Conservation (phyloP, 1,140 invertebrate species). For the Drosophila oshimai region DNA sequence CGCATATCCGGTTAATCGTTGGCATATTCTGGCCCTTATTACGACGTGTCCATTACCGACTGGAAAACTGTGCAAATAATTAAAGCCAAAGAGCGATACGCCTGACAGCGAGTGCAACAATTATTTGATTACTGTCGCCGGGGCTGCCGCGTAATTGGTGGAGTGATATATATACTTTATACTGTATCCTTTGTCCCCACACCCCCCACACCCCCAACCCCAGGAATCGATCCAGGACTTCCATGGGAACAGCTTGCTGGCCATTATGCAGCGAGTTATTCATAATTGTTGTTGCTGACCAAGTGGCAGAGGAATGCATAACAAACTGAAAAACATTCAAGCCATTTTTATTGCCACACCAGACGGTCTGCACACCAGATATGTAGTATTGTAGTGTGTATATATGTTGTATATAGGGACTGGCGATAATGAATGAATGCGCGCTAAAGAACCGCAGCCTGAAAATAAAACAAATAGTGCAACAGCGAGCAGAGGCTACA, state of each 20-base stretch:
- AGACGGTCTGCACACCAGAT: constrained; percentile 36
- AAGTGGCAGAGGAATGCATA: constrained; percentile 76
- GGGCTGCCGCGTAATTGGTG: constrained; percentile 57
- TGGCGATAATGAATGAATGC: constrained; percentile 74
- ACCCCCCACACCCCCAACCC: constrained; percentile 1
- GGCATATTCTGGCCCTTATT: constrained; percentile 24
- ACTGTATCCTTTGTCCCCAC: too few species aligned
- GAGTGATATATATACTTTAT: constrained; percentile 61
- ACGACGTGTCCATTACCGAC: constrained; percentile 36
- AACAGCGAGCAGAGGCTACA: constrained; percentile 31
- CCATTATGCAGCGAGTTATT: constrained; percentile 72
- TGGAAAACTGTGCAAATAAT: constrained; percentile 66
- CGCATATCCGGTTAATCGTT: constrained; percentile 16
- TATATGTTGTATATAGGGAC: constrained; percentile 9
- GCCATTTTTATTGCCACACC: constrained; percentile 78
- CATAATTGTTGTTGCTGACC: constrained; percentile 75
- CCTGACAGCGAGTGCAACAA: constrained; percentile 70
- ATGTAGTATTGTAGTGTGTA: background rate
- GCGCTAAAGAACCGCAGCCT: constrained; percentile 72
- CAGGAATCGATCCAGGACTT: constrained; percentile 16
- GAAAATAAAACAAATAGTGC: constrained; percentile 69
- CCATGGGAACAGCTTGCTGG: constrained; percentile 36
- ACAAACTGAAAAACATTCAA: constrained; percentile 78
- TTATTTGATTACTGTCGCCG: constrained; percentile 80
- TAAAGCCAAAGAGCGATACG: constrained; percentile 59